Evolutionary conservation across 2,113 vertebrate genomes (phyloP), one percentile per base, ranked within the genome.

Genomic region (Nasalis larvatus): DNA sequence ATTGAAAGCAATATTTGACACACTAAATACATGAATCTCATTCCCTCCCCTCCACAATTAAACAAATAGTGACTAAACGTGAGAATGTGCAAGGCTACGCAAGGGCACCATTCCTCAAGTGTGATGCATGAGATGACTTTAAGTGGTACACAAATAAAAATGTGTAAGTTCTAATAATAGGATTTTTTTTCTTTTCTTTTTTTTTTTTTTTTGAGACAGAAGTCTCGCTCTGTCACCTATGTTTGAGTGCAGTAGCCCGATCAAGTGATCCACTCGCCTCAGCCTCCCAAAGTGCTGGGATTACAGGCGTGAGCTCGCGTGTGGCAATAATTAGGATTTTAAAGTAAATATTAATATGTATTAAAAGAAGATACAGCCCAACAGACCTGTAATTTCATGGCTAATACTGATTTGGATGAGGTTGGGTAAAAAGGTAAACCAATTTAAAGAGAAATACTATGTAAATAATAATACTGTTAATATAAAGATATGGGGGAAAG

Each of bases 91-190:
- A 82, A 78, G 17, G 45, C 37, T 23, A 71, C 0, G 6, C 35
- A 35, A 86, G 35, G 32, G 35, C 4, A 68, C 12, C 35, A 6
- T 52, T 82, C 86, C 77, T 74, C 52, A 96, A 89, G 6, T 69
- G 14, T 84, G 54, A 93, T 8, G 45, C 21, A 47, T 9, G 32
- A 83, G 81, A 88, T 25, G 27, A 91, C 74, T 93, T 73, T 49
- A 68, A 95, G 49, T 58, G 60, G 69, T 69, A 91, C 4, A 84
- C 45, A 82, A 91, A 87, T 86, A 96, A 93, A 96, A 94, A 9
- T 18, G 66, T 81, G 18, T 78, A 71, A 30, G 49, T 87, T 97
- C 83, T 83, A 92, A 54, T 86, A 87, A 83, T 90, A 54, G 35
- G 21, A 77, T 91, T 96, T 95, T 93, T 47, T 49, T 14, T 49